Evolutionary conservation across 2,797 vertebrate genomes (phyloP), one percentile per base, ranked within the genome.

Genomic region (Odontamblyopus lacepedii): DNA sequence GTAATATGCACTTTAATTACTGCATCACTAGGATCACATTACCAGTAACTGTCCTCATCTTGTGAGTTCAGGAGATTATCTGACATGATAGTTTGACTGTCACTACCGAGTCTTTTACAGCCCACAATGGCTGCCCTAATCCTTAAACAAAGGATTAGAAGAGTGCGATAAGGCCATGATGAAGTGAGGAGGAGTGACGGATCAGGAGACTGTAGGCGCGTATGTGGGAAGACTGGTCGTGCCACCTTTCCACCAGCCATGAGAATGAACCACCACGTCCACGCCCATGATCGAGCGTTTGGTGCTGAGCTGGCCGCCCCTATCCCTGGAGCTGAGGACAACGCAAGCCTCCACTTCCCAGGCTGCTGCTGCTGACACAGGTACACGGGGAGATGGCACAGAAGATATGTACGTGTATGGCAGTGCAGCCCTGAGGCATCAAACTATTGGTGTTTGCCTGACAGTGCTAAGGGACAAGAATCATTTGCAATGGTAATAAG

Each of bases 341-440:
- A 41, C 84, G 81, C 83, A 84, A 13, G 81, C 87, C 88, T 86
- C 83, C 80, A 82, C 92, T 92, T 90, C 91, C 91, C 92, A 92
- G 81, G 89, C 77, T 83, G 82, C 75, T 70, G 41, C 73, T 92
- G 91, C 91, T 92, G 91, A 93, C 91, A 86, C 88, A 88, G 91
- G 85, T 83, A 72, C 83, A 87, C 81, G 83, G 69, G 83, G 80
- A 92, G 91, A 92, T 92, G 79, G 89, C 79, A 71, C 73, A 75
- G 55, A 77, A 88, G 90, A 91, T 91, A 92, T 78, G 71, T 79
- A 67, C 81, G 78, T 82, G 67, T 76, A 79, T 73, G 85, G 86
- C 80, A 82, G 77, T 73, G 83, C 69, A 72, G 79, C 82, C 82
- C 66, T 11, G 27, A 64, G 82, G 83, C 73, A 68, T 56, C 82